These are phyloP conservation scores for Ceratitis capitata DNA, from an alignment of 1,140 invertebrate species.

Conservation along the genomic window DNA sequence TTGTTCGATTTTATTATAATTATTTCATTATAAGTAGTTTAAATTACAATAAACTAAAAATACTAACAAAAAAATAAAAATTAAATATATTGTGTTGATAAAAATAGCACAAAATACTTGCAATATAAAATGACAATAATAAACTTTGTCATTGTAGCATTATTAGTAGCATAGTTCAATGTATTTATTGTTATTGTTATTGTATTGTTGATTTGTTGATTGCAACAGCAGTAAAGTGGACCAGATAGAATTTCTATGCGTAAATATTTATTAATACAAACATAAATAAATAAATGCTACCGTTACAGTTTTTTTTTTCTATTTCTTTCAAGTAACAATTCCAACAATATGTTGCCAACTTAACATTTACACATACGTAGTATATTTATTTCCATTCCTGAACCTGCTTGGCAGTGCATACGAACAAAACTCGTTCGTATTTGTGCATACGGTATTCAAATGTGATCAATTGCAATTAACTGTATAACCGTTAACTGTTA, in stretches of 20 bases:
- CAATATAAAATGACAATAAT: constrained; percentile 20
- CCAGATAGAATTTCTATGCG: background rate
- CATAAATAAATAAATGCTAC: constrained; percentile 19
- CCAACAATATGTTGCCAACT: background rate
- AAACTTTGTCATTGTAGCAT: constrained; percentile 1
- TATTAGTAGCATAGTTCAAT: background rate
- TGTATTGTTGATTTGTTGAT: background rate
- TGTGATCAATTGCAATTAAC: background rate
- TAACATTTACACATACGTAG: too few relatives aligned
- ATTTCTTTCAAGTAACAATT: background rate
- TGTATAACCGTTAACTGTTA: constrained; percentile 5
- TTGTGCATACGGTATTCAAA: background rate
- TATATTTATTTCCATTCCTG: background rate
- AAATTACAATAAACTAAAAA: background rate
- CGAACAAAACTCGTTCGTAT: background rate
- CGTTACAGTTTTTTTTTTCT: background rate
- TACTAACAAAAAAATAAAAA: background rate
- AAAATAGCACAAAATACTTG: constrained; percentile 17
- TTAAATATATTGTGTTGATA: background rate
- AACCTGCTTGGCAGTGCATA: background rate
- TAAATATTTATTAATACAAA: background rate
- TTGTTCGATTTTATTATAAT: constrained; percentile 17
- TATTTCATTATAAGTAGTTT: constrained; percentile 8
- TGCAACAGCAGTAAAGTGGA: background rate
- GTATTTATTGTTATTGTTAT: background rate